A percentile compares a stretch with the other conserved stretches of the same genome.
phyloP scores from a whole-genome alignment of 2,797 vertebrate species.

The Chaenodraco wilsoni region DNA sequence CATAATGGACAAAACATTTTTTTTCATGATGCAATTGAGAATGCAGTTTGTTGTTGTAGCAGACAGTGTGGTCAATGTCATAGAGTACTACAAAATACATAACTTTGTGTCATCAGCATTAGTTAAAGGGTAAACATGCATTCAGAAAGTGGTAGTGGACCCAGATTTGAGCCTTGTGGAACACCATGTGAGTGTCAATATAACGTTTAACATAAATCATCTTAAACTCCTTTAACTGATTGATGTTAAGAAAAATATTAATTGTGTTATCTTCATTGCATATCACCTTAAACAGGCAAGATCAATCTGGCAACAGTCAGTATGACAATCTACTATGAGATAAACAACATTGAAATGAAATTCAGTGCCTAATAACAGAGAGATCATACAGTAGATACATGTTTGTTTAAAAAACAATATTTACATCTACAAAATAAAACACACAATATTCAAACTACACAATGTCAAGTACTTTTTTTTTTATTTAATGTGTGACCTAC shows the following conservation, averaged over 20 bases:
- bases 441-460: background rate
- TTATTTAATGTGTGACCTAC: slow-evolving; percentile 41
- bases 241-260: too few relatives aligned
- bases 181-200: background rate
- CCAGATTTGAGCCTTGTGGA: background rate
- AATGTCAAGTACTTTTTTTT: background rate
- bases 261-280: background rate
- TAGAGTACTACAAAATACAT: too few relatives aligned
- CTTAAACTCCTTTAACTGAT: background rate
- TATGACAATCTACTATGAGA: background rate
- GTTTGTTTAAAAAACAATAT: background rate
- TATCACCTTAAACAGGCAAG: background rate
- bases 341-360: background rate
- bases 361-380: accelerated
- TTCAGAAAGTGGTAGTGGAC: background rate
- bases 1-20: too few relatives aligned
- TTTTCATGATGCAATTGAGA: too few relatives aligned
- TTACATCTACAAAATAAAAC: too few relatives aligned
- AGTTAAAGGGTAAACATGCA: too few relatives aligned
- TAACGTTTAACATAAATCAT: background rate
- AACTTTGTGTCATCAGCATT: background rate
- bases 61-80: too few relatives aligned
- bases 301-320: background rate
- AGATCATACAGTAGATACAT: background rate
- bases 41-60: too few relatives aligned